phyloP scores from a whole-genome alignment of 2,797 vertebrate genomes.

The Onychomys arenicola region DNA sequence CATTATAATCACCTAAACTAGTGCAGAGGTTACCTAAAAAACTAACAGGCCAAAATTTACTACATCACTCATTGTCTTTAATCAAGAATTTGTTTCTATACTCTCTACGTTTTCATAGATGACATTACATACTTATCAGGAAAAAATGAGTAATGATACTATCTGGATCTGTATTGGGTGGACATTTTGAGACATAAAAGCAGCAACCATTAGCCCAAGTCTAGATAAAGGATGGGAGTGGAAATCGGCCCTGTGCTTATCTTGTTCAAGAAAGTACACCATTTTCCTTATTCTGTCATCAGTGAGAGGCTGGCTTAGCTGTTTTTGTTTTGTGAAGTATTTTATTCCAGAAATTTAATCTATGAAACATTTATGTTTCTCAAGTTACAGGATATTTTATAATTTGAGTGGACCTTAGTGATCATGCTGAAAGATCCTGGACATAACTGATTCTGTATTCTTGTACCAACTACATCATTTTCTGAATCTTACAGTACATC shows the following conservation, averaged over 20 bases:
- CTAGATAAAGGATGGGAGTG: neutral
- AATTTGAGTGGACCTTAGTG: neutral
- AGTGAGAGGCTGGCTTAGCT: neutral
- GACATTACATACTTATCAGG: neutral
- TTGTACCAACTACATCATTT: conserved; percentile 5
- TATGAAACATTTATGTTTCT: neutral
- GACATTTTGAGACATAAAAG: conserved; percentile 31
- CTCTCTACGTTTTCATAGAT: conserved; percentile 42
- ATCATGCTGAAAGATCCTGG: neutral
- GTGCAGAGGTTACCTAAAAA: conserved; percentile 38
- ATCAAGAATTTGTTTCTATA: conserved; percentile 34
- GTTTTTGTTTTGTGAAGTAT: neutral
- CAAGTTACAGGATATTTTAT: neutral
- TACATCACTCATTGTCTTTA: conserved; percentile 48
- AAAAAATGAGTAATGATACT: conserved; percentile 33
- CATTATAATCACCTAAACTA: conserved; percentile 46
- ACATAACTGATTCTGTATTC: neutral
- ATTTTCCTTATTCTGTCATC: neutral
- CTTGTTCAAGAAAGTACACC: neutral
- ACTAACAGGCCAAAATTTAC: conserved; percentile 49
- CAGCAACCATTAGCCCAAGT: neutral
- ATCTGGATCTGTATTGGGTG: conserved; percentile 43
- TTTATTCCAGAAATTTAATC: neutral
- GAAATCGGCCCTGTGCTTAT: neutral
- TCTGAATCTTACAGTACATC: neutral